Conservation (phyloP, 30 jellyfish, hydroid and myxozoan genomes). For the Hydractinia echinata region DNA sequence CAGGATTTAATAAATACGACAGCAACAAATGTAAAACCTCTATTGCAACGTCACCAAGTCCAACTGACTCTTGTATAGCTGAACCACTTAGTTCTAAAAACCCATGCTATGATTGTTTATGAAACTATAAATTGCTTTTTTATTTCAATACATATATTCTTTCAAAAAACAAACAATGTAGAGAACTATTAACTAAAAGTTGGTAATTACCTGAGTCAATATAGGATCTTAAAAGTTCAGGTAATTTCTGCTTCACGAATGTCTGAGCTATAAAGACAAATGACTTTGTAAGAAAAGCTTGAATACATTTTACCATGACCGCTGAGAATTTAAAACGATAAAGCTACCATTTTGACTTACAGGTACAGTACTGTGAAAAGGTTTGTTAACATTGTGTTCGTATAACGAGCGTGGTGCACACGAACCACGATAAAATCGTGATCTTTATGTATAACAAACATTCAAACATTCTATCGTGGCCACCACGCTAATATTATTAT, state of each 20-base stretch:
- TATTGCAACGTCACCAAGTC: constrained; percentile 86
- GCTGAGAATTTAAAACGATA: too few relatives aligned
- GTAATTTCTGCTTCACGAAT: constrained; percentile 76
- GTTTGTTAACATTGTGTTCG: too few relatives aligned
- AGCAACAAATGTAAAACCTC: constrained; percentile 74
- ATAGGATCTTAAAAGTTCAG: constrained; percentile 72
- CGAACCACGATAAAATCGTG: too few relatives aligned
- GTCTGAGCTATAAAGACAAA: constrained; percentile 47
- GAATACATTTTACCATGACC: too few relatives aligned
- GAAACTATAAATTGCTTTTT: neutral
- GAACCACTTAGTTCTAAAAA: constrained; percentile 32
- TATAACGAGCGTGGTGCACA: too few relatives aligned
- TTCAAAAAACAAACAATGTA: neutral
- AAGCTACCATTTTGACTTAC: too few relatives aligned
- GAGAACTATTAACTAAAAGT: neutral
- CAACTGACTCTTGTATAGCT: constrained; percentile 68
- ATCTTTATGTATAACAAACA: too few relatives aligned
- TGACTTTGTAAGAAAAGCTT: neutral
- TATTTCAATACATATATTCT: neutral
- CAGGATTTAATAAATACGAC: constrained; percentile 39
- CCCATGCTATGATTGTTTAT: neutral
- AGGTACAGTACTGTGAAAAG: too few relatives aligned
- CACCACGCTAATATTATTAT: too few relatives aligned
- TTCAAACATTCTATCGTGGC: too few relatives aligned
- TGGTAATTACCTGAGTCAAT: constrained; percentile 71